Percentiles rank a stretch among this genome's conserved stretches.
These are phyloP conservation scores for Lycaon pictus DNA, from an alignment of 2,113 vertebrate species.

Conservation along the genomic window DNA sequence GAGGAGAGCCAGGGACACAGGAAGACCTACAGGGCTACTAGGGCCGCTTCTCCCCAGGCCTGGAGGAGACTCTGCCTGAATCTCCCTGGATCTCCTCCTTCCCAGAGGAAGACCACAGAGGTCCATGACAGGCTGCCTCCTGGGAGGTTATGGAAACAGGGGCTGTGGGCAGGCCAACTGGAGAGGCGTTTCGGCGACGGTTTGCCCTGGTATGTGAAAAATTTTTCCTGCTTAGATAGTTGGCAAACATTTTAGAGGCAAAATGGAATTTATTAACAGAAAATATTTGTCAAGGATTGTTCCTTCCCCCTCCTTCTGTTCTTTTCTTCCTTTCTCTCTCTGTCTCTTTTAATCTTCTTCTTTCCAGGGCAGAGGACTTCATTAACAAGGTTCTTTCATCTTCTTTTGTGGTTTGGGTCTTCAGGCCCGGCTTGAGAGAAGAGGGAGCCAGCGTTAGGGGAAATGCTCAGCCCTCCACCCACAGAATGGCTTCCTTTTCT, in stretches of 20 bases:
- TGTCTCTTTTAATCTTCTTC: conserved; percentile 47
- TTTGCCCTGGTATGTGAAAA: conserved; percentile 87
- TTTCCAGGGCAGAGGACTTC: conserved; percentile 70
- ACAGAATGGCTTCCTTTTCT: not conserved
- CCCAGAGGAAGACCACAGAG: not conserved
- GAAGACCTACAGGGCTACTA: not conserved
- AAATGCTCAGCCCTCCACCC: not conserved
- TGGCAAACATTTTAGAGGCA: conserved; percentile 87
- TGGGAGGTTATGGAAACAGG: conserved; percentile 82
- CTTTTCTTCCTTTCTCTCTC: not conserved
- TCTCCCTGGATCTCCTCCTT: not conserved
- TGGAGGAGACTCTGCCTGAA: not conserved
- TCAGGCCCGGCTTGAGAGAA: conserved; percentile 6
- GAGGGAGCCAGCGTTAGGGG: not conserved
- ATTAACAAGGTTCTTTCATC: conserved; percentile 79
- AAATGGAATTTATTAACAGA: conserved; percentile 90
- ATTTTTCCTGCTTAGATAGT: conserved; percentile 87
- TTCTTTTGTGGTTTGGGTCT: conserved; percentile 61
- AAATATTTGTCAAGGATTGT: conserved; percentile 87
- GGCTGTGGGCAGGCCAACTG: conserved; percentile 75
- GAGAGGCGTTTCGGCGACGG: conserved; percentile 78
- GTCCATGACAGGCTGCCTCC: not conserved
- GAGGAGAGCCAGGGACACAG: not conserved
- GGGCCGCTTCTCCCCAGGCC: not conserved
- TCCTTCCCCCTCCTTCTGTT: conserved; percentile 36